A percentile compares a stretch with the other conserved stretches of the same genome.
phyloP scores from a whole-genome alignment of 1,140 invertebrate species.

The Drosophila azteca region DNA sequence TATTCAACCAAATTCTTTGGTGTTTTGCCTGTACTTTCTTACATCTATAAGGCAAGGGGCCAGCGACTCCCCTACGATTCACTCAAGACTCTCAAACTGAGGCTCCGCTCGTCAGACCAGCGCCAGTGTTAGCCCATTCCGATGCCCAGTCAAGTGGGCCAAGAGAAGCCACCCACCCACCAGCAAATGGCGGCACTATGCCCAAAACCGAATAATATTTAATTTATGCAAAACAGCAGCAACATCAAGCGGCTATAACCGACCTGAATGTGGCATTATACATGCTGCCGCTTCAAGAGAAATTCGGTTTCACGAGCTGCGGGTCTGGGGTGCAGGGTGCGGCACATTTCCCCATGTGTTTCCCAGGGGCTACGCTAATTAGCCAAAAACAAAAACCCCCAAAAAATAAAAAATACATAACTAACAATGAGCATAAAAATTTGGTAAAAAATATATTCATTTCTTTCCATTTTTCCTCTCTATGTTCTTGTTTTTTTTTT shows the following conservation, averaged over 20 bases:
- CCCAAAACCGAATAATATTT: slow-evolving; percentile 51
- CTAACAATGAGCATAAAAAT: slow-evolving; percentile 78
- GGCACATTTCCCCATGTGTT: slow-evolving; percentile 64
- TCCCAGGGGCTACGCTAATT: slow-evolving; percentile 77
- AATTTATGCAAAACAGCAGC: slow-evolving; percentile 73
- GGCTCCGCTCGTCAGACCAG: slow-evolving; percentile 18
- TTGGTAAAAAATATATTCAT: slow-evolving; percentile 52
- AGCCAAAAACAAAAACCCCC: slow-evolving; percentile 71
- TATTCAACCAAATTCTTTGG: too few relatives aligned
- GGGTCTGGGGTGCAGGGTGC: slow-evolving; percentile 16
- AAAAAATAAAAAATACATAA: slow-evolving; percentile 34
- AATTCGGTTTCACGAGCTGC: slow-evolving; percentile 63
- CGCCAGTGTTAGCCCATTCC: slow-evolving; percentile 3
- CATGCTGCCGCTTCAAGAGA: slow-evolving; percentile 53
- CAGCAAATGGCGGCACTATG: slow-evolving; percentile 27
- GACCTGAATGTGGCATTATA: slow-evolving; percentile 62
- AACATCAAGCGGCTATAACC: slow-evolving; percentile 39
- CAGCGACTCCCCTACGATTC: slow-evolving; percentile 1
- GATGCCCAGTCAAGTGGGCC: slow-evolving; percentile 38
- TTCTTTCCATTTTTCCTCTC: slow-evolving; percentile 41
- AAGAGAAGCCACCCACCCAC: slow-evolving; percentile 43
- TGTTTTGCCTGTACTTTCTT: too few relatives aligned
- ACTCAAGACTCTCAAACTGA: slow-evolving; percentile 18
- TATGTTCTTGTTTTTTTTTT: slow-evolving; percentile 38
- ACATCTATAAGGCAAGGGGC: background rate